A percentile compares a stretch with the other conserved stretches of the same genome.
Conservation (phyloP, 2,113 vertebrate species). For the Rhizomys pruinosus region DNA sequence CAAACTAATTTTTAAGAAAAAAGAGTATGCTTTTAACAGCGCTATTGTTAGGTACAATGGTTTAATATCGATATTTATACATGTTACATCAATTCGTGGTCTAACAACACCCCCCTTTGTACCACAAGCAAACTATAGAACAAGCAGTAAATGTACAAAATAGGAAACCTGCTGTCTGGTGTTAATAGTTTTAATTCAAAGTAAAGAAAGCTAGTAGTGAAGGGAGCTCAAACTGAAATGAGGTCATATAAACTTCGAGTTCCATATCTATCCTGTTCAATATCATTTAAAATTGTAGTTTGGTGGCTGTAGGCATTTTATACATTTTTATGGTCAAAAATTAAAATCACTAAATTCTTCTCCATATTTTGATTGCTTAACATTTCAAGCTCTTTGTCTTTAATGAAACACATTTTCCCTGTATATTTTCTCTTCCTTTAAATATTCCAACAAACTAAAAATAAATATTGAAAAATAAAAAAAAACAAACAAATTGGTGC, state of each 20-base stretch:
- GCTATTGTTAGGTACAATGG: background rate
- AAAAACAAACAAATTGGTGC: conserved; percentile 4
- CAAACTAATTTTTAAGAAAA: too few species aligned
- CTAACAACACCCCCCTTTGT: background rate
- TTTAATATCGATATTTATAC: background rate
- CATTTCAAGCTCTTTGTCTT: background rate
- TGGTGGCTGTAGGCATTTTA: background rate
- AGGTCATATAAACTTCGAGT: background rate
- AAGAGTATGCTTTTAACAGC: background rate
- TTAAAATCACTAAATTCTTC: background rate
- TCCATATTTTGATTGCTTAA: background rate
- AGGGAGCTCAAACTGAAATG: background rate
- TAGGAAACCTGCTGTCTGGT: background rate
- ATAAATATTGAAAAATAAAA: too few species aligned
- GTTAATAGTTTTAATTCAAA: conserved; percentile 7
- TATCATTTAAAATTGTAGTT: background rate
- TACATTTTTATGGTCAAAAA: background rate
- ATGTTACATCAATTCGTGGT: background rate
- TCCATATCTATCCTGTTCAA: background rate
- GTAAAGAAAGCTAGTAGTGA: background rate
- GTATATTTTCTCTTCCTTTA: background rate
- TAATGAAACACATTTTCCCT: background rate
- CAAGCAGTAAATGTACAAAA: background rate
- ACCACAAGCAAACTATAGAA: background rate
- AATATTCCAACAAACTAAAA: background rate